These are phyloP conservation scores for Corydoras maculifer DNA, from an alignment of 2,113 vertebrate species.

Conservation along the genomic window DNA sequence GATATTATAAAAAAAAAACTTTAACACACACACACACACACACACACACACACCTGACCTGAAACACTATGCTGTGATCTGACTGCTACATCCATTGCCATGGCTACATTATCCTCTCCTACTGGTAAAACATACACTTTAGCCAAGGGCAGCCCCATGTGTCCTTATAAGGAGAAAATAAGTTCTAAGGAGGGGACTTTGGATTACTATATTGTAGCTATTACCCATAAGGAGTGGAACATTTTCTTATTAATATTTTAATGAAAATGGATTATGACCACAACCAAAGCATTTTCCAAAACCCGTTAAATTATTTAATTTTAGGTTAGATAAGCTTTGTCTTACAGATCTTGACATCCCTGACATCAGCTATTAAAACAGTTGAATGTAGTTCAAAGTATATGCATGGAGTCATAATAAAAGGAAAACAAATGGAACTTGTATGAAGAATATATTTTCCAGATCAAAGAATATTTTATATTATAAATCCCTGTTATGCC, in stretches of 20 bases:
- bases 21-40: conserved; percentile 25
- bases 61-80: conserved; percentile 35
- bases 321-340: no score
- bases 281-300: not conserved
- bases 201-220: conserved; percentile 42
- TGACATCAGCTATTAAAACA: no score
- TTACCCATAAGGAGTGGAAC: conserved; percentile 2
- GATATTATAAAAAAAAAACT: not conserved
- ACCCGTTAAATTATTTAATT: no score
- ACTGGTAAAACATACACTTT: conserved; percentile 39
- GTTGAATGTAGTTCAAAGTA: no score
- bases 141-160: conserved; percentile 34
- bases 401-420: no score
- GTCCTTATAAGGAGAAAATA: conserved; percentile 40
- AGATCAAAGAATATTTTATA: no score
- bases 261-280: not conserved
- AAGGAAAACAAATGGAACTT: no score
- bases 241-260: not conserved
- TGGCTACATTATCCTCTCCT: conserved; percentile 35
- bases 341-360: no score
- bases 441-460: no score
- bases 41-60: conserved; percentile 43
- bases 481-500: no score
- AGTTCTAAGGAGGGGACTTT: conserved; percentile 18
- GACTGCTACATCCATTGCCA: conserved; percentile 37